Base-by-base conservation (phyloP, 1,140 invertebrate species). In the Atta cephalotes region DNA sequence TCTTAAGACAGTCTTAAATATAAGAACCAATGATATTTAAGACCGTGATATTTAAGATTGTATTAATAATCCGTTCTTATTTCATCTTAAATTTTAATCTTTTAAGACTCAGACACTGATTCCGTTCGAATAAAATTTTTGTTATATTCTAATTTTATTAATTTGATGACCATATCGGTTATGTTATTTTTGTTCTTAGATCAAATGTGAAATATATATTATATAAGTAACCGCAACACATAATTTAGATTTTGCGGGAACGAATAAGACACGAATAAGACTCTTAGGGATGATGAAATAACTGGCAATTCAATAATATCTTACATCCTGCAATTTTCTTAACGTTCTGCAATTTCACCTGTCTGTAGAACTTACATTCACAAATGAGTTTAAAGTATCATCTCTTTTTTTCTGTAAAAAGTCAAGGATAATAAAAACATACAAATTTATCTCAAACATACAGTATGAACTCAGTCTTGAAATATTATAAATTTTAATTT, bases 261-360 rank as follows among this genome's bases (percentile, higher is more conserved):
- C 14, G 25, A 45, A 58, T n/a, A 72, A 56, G 21, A 56, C 6
- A 45, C 3, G 53, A 31, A 31, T 31, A 31, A 31, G 28, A 21
- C 9, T 70, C 4, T 80, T 80, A 45, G 51, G 2, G 16, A 71
- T 21, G 51, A 45, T 81, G 66, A 45, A 71, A 12, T 39, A 81
- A n/a, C 28, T 51, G 28, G 31, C 58, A 85, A 77, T 63, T 77
- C 21, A 63, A 85, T 85, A 78, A 85, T 85, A 76, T 63, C 25
- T 85, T 16, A 39, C n/a, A 77, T 84, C 81, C 81, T 84, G 81
- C n/a, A 77, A 77, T 84, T 78, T 78, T 31, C 45, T 14, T 51
- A 65, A 81, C 60, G 5, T 28, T 5, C 18, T 18, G 21, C 14
- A 3, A 35, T 72, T 72, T 81, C 1, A 72, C 14, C 18, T 53